Base-by-base conservation (phyloP, 2,888 invertebrate species). In the Orthosia gracilis region DNA sequence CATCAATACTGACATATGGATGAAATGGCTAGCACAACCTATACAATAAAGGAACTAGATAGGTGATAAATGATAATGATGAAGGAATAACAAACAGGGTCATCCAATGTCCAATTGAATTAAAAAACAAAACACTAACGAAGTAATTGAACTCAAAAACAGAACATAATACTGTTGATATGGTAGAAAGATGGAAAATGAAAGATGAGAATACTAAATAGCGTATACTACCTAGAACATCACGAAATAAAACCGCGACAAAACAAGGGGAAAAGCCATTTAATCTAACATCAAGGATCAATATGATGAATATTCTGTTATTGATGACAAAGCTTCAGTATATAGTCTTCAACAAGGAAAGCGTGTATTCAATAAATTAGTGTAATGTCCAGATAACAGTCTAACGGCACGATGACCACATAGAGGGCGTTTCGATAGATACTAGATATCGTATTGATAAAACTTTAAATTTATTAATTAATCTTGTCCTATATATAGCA, bases 361-460 rank as follows among this genome's bases (percentile, higher is more conserved):
- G 45, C 69, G n/a, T 59, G 74, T 76, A 54, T 49, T 45, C 31
- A 69, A 62, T 75, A 75, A 62, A 77, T 75, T 65, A 50, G 69
- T 77, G 26, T 65, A 40, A 75, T 65, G 65, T 55, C 17, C 18
- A 50, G 75, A 69, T 77, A 75, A 61, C 58, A 54, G 54, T 49
- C 18, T 59, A 69, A 69, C 49, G 18, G 17, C 5, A 11, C 31
- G 55, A 73, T 70, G 23, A 26, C 61, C 52, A 49, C 49, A n/a
- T 23, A 70, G 61, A 61, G 17, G 69, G 52, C 47, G 54, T 55
- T 49, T 62, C 23, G 9, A 17, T 65, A 55, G 64, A 64, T 61
- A 76, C 12, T 18, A 70, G 75, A 18, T 75, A 54, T 40, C 68
- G 69, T 47, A n/a, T 13, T 40, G 75, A 76, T 76, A 64, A 54